Base-by-base conservation (phyloP, 2,888 invertebrate species). In the Drosophila nigricruria region DNA sequence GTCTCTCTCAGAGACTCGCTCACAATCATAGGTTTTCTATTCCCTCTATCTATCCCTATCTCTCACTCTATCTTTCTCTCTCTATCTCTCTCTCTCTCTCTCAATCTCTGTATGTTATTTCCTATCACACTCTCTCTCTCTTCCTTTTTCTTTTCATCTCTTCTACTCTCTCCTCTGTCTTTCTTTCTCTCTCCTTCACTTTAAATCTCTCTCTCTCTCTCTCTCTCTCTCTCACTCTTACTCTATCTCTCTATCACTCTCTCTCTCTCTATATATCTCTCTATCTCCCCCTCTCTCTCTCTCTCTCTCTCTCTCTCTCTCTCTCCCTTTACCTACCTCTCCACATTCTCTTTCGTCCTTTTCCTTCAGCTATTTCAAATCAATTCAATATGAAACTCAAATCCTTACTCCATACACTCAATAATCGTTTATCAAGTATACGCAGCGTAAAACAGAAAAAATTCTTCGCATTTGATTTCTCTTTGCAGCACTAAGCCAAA, bases 361-460 rank as follows among this genome's bases (percentile, higher is more conserved):
- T 16, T 52, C 1, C 34, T 5, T 0, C 0, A n/a, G 23, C 16
- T 20, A 34, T 34, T 23, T 2, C 16, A 32, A 47, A 8, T 50
- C 32, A 50, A 32, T 50, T 18, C n/a, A 23, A 36, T 23, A 1
- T 32, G 49, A 14, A 49, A 20, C 49, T 32, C 14, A 32, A 49
- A 14, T 49, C 18, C 18, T 30, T 8, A 5, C 30, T 1, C n/a
- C 27, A 10, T 25, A 23, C 36, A 53, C 12, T 18, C 36, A 12
- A 14, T 16, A 34, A 50, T 32, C 50, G 12, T 18, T 10, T 3
- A 77, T 64, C 18, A 64, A 53, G 67, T 73, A 73, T 65, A 68
- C 68, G 61, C 64, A 66, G 10, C 45, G 53, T 49, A 10, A n/a
- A 1, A 16, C 43, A 25, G 49, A 14, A 50, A 50, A 36, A 47